Conservation (phyloP, 2,113 vertebrate species). For the Seriola dumerili region DNA sequence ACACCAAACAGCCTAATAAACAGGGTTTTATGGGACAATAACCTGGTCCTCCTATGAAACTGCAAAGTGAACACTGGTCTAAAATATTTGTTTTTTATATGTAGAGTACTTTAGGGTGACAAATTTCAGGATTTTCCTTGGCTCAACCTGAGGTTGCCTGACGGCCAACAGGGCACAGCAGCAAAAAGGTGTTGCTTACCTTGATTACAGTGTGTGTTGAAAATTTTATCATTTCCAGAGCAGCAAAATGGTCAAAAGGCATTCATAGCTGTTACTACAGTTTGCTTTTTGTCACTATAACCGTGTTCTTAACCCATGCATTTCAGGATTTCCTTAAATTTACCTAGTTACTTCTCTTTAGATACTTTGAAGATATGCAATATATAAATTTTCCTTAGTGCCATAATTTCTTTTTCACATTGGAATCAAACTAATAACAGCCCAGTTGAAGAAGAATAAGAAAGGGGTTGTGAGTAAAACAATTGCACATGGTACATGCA, state of each 20-base stretch:
- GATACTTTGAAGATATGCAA: neutral
- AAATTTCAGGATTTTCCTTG: neutral
- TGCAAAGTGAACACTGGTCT: neutral
- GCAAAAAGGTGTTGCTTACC: neutral
- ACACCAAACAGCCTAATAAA: constrained; percentile 7
- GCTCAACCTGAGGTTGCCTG: neutral
- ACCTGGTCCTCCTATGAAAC: neutral
- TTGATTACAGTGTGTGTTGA: neutral
- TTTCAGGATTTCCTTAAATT: too few relatives aligned
- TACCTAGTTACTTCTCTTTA: too few relatives aligned
- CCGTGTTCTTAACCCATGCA: neutral
- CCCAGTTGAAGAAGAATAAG: neutral
- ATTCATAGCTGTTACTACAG: neutral
- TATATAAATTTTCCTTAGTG: neutral
- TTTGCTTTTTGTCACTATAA: neutral
- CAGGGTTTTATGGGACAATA: neutral
- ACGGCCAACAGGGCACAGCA: neutral
- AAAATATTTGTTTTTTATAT: neutral
- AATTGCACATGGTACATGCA: neutral
- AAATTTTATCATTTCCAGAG: neutral
- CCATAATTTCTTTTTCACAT: neutral
- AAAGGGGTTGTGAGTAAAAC: neutral
- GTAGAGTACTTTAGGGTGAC: neutral
- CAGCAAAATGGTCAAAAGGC: too few relatives aligned
- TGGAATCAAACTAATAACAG: neutral